A percentile compares a stretch with the other conserved stretches of the same genome.
These are phyloP conservation scores for Leucophenga maculata DNA, from an alignment of 2,888 invertebrate genomes.

Conservation along the genomic window DNA sequence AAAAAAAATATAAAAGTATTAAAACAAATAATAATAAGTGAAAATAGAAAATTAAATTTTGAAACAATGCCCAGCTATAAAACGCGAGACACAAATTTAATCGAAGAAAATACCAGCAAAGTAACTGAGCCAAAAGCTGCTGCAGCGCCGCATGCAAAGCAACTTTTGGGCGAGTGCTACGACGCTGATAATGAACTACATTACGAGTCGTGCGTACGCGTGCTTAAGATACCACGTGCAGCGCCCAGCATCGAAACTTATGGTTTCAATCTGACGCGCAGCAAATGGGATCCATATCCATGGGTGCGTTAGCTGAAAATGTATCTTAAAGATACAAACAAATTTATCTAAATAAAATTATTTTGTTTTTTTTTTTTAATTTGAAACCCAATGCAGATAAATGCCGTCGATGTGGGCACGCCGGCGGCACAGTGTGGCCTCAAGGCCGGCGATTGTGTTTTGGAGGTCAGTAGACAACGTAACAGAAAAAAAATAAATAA, in stretches of 20 bases:
- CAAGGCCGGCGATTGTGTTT: constrained; percentile 80
- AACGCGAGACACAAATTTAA: background rate
- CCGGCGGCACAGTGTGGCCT: constrained; percentile 79
- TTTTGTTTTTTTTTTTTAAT: background rate
- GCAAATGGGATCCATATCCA: constrained; percentile 87
- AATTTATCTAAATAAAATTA: background rate
- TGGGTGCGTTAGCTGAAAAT: constrained; percentile 76
- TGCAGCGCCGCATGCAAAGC: background rate
- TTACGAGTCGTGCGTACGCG: constrained; percentile 56
- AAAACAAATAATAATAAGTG: background rate
- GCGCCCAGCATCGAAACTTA: constrained; percentile 74
- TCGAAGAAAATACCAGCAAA: background rate
- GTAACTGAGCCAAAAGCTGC: background rate
- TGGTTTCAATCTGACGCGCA: constrained; percentile 82
- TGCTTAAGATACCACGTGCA: constrained; percentile 76
- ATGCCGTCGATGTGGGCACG: constrained; percentile 77
- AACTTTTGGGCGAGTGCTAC: constrained; percentile 4
- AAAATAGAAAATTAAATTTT: constrained; percentile 15
- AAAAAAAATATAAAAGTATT: background rate
- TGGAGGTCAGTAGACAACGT: constrained; percentile 75
- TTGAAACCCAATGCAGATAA: constrained; percentile 73
- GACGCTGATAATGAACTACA: constrained; percentile 45
- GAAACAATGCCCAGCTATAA: background rate
- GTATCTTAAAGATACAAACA: background rate
- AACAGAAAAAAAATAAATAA: too few relatives aligned